Base-by-base conservation (phyloP, 2,888 invertebrate species). In the Euphydryas editha region DNA sequence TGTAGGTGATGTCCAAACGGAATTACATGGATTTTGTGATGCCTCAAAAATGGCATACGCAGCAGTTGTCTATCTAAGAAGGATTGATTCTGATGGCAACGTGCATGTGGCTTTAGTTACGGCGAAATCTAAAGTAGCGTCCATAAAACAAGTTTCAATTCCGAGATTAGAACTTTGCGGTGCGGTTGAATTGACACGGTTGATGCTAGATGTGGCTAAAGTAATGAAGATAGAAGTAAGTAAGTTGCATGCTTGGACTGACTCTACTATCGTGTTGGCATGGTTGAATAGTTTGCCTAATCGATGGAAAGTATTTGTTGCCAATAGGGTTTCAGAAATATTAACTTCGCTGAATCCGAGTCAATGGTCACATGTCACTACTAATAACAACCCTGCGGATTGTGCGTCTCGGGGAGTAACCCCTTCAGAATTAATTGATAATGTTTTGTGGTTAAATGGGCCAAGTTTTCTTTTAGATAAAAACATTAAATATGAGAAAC, bases 271-370 rank as follows among this genome's bases (percentile, higher is more conserved):
- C 2, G 68, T 69, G 1, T 44, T 71, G 3, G 67, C 67, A 4
- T 71, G 71, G 62, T 24, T 24, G 24, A 24, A 24, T 6, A 24
- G 24, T 6, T 24, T 39, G 17, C 72, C 72, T 7, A 70, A 58
- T 42, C 42, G 64, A 5, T 73, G 72, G 72, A 68, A 65, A 11
- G 58, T 65, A 1, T 73, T 73, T 21, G 59, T 72, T 1, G 70
- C 51, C 1, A 73, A 72, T 47, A 62, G 74, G 13, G 67, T 67
- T 0, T 65, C 69, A 0, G 72, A 73, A 17, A 75, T 78, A 6
- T 62, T 74, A 13, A 59, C 60, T 0, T 8, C 51, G 10, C 37
- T 69, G 18, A 55, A 72, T 4, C 20, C 17, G 18, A 24, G n/a
- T 3, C 51, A 39, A 8, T 60, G 60, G 51, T 18, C 17, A 3